Percentiles rank a stretch among this genome's conserved stretches.
Conservation (phyloP, 37 sponge, comb jelly and placozoan species). For the Chondrosia reniformis region DNA sequence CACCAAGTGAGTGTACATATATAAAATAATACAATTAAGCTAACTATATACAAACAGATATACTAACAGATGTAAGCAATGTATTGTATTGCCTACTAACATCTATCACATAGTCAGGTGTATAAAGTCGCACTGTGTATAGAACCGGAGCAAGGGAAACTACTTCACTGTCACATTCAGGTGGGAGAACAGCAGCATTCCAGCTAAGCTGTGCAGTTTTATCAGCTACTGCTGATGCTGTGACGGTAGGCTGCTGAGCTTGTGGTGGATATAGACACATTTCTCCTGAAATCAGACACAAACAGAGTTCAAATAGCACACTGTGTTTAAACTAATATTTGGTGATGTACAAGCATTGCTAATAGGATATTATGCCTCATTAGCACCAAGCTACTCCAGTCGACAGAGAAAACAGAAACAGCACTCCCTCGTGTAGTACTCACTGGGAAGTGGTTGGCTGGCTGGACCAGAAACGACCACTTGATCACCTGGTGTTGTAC, state of each 20-base stretch:
- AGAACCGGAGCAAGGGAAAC: background rate
- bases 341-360: too few relatives aligned
- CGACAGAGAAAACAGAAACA: too few relatives aligned
- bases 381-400: too few relatives aligned
- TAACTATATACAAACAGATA: too few relatives aligned
- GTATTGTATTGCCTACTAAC: too few relatives aligned
- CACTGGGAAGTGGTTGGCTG: background rate
- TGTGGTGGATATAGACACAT: background rate
- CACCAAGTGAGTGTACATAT: too few relatives aligned
- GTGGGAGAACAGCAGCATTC: background rate
- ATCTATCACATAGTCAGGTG: too few relatives aligned
- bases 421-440: constrained; percentile 51
- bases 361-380: too few relatives aligned
- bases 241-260: background rate
- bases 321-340: too few relatives aligned
- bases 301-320: too few relatives aligned
- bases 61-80: too few relatives aligned
- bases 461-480: background rate
- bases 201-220: background rate
- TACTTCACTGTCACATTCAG: background rate
- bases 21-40: too few relatives aligned
- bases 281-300: constrained; percentile 1
- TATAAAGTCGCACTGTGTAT: background rate
- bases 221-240: background rate
- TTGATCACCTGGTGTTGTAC: background rate